Percentiles rank a stretch among this genome's conserved stretches.
phyloP scores from a whole-genome alignment of 1,140 invertebrate species.

The Geopemphigus sp. region DNA sequence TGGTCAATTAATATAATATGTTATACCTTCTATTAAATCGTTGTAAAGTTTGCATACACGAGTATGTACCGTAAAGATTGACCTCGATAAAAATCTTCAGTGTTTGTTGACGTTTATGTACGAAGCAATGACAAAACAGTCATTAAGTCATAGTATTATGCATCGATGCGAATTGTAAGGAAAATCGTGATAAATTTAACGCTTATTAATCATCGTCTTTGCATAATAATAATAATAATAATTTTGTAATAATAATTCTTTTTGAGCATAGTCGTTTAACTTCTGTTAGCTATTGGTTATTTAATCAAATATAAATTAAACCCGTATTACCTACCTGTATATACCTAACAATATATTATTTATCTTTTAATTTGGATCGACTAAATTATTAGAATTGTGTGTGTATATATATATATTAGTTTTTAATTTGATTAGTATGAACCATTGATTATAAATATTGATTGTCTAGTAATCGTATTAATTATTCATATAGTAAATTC shows the following conservation, averaged over 20 bases:
- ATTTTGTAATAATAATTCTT: no score
- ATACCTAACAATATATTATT: background rate
- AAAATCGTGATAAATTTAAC: constrained; percentile 23
- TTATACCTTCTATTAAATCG: constrained; percentile 5
- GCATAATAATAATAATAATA: no score
- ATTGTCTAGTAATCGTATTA: no score
- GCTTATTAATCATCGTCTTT: no score
- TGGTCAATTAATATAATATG: background rate
- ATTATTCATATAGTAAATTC: no score
- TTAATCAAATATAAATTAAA: background rate
- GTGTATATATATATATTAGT: background rate
- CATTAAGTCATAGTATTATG: background rate
- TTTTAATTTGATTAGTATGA: background rate
- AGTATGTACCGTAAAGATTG: background rate
- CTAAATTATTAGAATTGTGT: no score
- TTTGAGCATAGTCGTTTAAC: no score
- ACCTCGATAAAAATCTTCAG: constrained; percentile 15
- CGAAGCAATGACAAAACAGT: constrained; percentile 6
- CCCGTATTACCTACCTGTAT: background rate
- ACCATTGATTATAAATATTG: background rate
- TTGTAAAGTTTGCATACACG: constrained; percentile 9
- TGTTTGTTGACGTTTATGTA: constrained; percentile 18
- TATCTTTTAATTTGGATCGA: background rate
- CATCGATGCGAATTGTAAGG: background rate
- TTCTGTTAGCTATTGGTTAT: no score